Conservation (phyloP, 2,797 vertebrate genomes). For the Sebastes steindachneri region DNA sequence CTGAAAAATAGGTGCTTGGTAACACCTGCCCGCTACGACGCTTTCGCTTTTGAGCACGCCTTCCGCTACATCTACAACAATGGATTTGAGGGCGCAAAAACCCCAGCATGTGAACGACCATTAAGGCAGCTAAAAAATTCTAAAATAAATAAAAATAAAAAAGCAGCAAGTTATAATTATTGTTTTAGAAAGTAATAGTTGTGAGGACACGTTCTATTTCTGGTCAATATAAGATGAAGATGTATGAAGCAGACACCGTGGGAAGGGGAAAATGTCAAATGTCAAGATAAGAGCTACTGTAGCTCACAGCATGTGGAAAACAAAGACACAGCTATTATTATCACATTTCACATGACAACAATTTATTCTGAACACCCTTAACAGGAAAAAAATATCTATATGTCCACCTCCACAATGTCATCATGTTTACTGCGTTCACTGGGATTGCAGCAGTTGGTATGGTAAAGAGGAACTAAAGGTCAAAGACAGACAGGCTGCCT, state of each 20-base stretch:
- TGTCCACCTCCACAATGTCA: conserved; percentile 20
- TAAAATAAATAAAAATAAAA: not conserved
- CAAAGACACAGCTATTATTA: not conserved
- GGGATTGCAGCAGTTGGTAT: not conserved
- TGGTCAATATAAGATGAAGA: not conserved
- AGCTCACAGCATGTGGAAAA: not conserved
- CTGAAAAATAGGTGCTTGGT: too few relatives aligned
- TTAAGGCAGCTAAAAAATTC: not conserved
- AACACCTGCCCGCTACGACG: too few relatives aligned
- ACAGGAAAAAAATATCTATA: not conserved
- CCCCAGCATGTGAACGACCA: too few relatives aligned
- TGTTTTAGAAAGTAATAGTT: not conserved
- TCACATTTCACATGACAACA: not conserved
- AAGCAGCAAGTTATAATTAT: not conserved
- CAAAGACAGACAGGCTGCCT: conserved; percentile 39
- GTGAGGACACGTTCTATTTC: not conserved
- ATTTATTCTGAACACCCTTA: conserved; percentile 3
- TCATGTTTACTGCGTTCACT: not conserved
- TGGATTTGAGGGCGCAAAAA: too few relatives aligned
- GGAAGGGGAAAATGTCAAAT: not conserved
- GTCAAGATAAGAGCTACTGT: not conserved
- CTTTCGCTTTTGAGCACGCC: too few relatives aligned
- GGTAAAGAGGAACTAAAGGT: conserved; percentile 47
- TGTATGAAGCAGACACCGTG: not conserved
- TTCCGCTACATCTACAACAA: too few relatives aligned